Conservation (phyloP, 2,888 invertebrate genomes). For the Marasmarcha lunaedactyla region DNA sequence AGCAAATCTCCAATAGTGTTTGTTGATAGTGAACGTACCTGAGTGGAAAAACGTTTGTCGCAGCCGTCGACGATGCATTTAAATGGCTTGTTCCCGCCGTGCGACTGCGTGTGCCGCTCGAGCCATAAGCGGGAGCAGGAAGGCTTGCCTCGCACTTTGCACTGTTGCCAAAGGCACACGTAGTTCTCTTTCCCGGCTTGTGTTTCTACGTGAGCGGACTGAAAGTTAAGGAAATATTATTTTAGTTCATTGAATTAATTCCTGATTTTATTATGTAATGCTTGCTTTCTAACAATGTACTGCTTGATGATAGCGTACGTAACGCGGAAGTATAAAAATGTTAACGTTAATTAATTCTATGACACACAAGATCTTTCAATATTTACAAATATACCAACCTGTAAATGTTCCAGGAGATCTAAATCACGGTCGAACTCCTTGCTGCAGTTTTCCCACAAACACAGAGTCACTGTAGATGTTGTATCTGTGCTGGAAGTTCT, state of each 20-base stretch:
- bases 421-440: conserved; percentile 82
- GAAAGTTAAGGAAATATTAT: too few species aligned
- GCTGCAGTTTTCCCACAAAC: conserved; percentile 87
- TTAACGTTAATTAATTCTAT: too few species aligned
- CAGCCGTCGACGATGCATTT: conserved; percentile 96
- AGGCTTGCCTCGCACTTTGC: conserved; percentile 93
- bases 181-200: conserved; percentile 88
- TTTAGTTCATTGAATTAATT: too few species aligned
- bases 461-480: conserved; percentile 67
- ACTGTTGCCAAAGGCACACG: conserved; percentile 92
- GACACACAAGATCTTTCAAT: too few species aligned
- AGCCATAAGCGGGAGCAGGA: conserved; percentile 95
- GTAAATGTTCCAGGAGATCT: conserved; percentile 88
- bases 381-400: conserved; percentile 69
- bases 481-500: conserved; percentile 53
- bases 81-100: conserved; percentile 94
- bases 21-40: conserved; percentile 64
- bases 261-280: too few species aligned
- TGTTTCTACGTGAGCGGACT: conserved; percentile 86
- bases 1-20: too few species aligned
- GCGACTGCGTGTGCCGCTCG: conserved; percentile 90
- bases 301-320: too few species aligned
- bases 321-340: too few species aligned
- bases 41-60: conserved; percentile 87
- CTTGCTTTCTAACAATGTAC: too few species aligned